These are phyloP conservation scores for Malurus leucopterus DNA, from an alignment of 2,797 vertebrate species.

Conservation along the genomic window DNA sequence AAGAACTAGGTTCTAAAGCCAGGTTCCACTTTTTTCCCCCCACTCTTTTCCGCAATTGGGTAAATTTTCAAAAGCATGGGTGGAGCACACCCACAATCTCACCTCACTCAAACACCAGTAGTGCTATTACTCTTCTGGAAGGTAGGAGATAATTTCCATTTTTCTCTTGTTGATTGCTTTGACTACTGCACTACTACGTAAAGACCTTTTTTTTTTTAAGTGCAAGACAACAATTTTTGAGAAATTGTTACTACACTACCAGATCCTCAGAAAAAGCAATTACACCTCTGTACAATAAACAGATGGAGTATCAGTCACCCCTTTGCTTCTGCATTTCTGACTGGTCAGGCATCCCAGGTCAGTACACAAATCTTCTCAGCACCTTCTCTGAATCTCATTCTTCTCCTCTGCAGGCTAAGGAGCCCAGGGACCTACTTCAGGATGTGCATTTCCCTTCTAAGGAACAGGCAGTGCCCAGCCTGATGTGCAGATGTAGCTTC, in stretches of 20 bases:
- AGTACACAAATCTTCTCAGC: neutral
- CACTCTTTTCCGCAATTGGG: neutral
- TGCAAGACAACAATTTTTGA: neutral
- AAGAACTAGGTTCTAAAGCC: neutral
- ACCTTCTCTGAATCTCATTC: neutral
- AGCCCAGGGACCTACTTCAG: neutral
- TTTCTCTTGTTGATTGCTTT: neutral
- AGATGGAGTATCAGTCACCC: neutral
- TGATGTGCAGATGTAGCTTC: fast-evolving
- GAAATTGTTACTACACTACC: neutral
- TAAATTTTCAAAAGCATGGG: neutral
- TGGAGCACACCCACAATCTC: neutral
- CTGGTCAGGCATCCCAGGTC: neutral
- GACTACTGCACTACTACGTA: neutral
- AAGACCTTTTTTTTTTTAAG: neutral
- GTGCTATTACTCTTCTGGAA: neutral
- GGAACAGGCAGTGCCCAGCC: neutral
- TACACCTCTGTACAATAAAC: neutral
- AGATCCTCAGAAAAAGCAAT: neutral
- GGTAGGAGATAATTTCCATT: neutral
- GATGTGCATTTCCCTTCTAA: neutral
- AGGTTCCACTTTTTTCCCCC: fast-evolving
- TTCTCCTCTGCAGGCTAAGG: neutral
- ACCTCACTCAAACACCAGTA: neutral
- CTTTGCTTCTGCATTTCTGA: neutral